Evolutionary conservation across 2,888 invertebrate genomes (phyloP), one percentile per base, ranked within the genome.

Genomic region (Erebia palarica): DNA sequence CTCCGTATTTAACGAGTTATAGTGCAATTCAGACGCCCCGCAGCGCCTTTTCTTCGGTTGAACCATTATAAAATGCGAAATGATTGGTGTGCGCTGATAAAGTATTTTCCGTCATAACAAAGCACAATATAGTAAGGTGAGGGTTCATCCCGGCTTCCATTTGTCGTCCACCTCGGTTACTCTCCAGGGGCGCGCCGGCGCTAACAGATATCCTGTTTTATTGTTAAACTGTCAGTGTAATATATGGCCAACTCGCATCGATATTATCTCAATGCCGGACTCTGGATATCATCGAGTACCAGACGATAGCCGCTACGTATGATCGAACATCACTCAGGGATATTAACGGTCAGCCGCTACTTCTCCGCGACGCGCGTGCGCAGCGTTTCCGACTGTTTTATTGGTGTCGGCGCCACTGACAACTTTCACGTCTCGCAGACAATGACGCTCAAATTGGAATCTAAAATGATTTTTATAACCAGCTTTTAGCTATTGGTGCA

Each of bases 401-500:
- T 92, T 91, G 87, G 87, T 87, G 89, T 86, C 89, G 92, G 92
- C 92, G 92, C 92, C 92, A 90, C 84, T 80, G 83, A 86, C 86
- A 88, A 90, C 92, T 92, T 92, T 93, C 92, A 86, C 91, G 85
- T 88, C 90, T 86, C 88, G 82, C 87, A 87, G 88, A 91, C 92
- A 92, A 90, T 89, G 86, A 89, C 84, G 83, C 85, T 90, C 89
- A 90, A 92, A 91, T 92, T 90, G 89, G 88, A 87, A 86, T 87
- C 85, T 84, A 86, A 90, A 90, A 90, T 89, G 74, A 87, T 89
- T 90, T 91, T 92, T 92, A 91, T 86, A 86, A 85, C 87, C 80
- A 80, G 80, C 81, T 73, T 82, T 83, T 80, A 83, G 71, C 77
- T 67, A 69, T 72, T 70, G 72, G 68, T 75, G 77, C 77, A 78